Conservation (phyloP, 1,140 invertebrate genomes). For the Lanistes nyassanus region DNA sequence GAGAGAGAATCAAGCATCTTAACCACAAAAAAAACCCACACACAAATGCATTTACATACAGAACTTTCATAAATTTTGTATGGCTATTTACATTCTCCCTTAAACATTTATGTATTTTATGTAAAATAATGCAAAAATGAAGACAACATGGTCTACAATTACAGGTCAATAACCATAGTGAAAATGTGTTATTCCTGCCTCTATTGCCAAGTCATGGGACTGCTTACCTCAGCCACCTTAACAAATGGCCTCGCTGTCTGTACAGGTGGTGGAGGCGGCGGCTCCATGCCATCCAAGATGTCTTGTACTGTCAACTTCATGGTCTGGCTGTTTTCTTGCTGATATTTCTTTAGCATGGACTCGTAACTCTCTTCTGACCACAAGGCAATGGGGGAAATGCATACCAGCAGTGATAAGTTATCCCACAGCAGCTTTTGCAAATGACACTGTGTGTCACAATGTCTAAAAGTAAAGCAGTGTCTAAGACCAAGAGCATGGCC, state of each 20-base stretch:
- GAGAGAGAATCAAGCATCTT: no score
- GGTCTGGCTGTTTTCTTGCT: not conserved
- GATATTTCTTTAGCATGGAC: constrained; percentile 31
- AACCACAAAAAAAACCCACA: no score
- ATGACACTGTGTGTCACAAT: no score
- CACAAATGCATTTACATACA: constrained; percentile 66
- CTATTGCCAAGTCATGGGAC: not conserved
- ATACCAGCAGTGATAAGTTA: not conserved
- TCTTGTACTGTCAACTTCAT: constrained; percentile 9
- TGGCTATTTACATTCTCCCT: constrained; percentile 72
- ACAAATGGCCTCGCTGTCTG: not conserved
- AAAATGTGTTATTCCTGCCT: not conserved
- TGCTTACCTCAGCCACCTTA: constrained; percentile 5
- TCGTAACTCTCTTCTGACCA: constrained; percentile 32
- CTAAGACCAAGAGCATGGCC: no score
- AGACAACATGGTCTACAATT: not conserved
- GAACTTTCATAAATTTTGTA: no score
- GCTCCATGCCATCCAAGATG: not conserved
- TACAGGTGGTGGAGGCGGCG: no score
- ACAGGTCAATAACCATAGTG: constrained; percentile 14
- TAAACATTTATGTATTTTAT: constrained; percentile 70
- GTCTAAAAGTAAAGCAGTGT: not conserved
- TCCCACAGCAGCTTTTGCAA: no score
- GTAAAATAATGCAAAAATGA: constrained; percentile 18
- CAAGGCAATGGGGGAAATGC: not conserved